phyloP scores from a whole-genome alignment of 2,888 invertebrate genomes.

The Nebria salina region DNA sequence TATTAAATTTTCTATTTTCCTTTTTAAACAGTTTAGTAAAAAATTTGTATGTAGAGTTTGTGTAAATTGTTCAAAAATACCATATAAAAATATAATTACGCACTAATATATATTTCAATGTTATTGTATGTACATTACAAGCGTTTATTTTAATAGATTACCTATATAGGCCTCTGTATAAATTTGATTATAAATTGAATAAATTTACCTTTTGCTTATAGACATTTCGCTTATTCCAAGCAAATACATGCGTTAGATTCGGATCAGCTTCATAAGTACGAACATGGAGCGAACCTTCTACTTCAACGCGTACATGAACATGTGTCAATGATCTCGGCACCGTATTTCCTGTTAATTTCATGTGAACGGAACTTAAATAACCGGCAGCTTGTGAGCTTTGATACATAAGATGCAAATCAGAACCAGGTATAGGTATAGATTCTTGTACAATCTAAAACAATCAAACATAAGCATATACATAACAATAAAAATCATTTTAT shows the following conservation, averaged over 20 bases:
- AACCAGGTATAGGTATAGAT: conserved; percentile 92
- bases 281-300: conserved; percentile 92
- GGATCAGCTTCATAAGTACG: conserved; percentile 97
- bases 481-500: conserved; percentile 5
- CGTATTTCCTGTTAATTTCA: conserved; percentile 82
- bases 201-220: conserved; percentile 87
- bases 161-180: too few species aligned
- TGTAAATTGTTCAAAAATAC: too few species aligned
- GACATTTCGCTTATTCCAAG: conserved; percentile 98
- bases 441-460: conserved; percentile 89
- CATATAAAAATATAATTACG: too few species aligned
- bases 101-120: too few species aligned
- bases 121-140: too few species aligned
- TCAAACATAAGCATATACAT: background rate
- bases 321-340: conserved; percentile 85
- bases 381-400: conserved; percentile 95
- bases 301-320: conserved; percentile 91
- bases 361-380: conserved; percentile 91
- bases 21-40: too few species aligned
- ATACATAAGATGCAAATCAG: conserved; percentile 92
- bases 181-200: background rate
- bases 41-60: too few species aligned
- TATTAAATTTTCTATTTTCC: too few species aligned
- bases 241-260: conserved; percentile 92
- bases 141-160: too few species aligned